These are phyloP conservation scores for Oceanodroma tethys DNA, from an alignment of 2,113 vertebrate genomes.

Conservation along the genomic window DNA sequence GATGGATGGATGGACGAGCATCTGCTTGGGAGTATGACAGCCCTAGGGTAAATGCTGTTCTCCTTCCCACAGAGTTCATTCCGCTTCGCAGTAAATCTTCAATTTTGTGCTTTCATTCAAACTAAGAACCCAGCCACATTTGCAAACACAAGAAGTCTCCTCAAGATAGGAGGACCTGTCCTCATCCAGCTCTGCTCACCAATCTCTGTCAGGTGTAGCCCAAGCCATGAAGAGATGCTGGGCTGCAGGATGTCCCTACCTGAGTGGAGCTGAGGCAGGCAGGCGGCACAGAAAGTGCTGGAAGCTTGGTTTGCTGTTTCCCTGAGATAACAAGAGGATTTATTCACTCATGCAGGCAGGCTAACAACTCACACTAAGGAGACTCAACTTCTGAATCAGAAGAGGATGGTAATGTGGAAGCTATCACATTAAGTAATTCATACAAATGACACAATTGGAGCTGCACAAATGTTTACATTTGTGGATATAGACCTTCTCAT, in stretches of 20 bases:
- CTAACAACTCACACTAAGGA: neutral
- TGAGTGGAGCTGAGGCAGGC: neutral
- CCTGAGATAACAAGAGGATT: slow-evolving; percentile 8
- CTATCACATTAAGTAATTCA: neutral
- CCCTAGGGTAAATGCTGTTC: neutral
- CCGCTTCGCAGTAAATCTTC: neutral
- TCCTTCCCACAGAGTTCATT: neutral
- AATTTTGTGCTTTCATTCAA: neutral
- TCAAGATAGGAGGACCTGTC: neutral
- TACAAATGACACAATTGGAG: neutral
- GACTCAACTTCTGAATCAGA: slow-evolving; percentile 45
- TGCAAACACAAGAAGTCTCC: neutral
- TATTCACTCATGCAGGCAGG: slow-evolving; percentile 8
- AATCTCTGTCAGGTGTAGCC: neutral
- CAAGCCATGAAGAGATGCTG: neutral
- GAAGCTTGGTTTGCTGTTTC: slow-evolving; percentile 7
- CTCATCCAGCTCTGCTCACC: neutral
- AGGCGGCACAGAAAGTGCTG: neutral
- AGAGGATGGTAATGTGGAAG: neutral
- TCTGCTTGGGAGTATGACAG: neutral
- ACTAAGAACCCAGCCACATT: neutral
- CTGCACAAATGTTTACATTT: neutral
- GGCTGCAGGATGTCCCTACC: neutral
- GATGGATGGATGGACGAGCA: neutral
- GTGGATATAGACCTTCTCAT: neutral